Conservation (phyloP, 2,888 invertebrate genomes). For the Balanococcus diminutus region DNA sequence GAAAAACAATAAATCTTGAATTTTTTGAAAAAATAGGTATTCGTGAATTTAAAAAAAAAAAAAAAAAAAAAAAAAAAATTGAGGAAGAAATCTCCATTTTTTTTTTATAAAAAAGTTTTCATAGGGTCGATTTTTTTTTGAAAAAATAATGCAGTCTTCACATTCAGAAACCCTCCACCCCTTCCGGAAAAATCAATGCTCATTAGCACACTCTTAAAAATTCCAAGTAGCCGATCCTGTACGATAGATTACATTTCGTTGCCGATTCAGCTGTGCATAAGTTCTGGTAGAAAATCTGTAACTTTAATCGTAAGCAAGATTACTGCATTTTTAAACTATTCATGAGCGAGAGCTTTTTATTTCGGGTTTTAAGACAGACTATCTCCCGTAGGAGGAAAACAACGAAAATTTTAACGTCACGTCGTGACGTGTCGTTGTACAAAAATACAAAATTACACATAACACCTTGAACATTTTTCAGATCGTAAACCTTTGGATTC, state of each 20-base stretch:
- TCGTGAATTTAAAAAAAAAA: too few species aligned
- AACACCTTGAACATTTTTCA: conserved; percentile 62
- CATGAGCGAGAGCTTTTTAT: not conserved
- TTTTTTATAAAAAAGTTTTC: too few species aligned
- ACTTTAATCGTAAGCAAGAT: not conserved
- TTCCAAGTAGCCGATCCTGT: too few species aligned
- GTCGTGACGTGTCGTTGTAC: not conserved
- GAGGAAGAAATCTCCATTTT: too few species aligned
- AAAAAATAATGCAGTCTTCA: too few species aligned
- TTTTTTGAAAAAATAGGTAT: too few species aligned
- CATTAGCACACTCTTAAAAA: too few species aligned
- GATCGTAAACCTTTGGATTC: conserved; percentile 73
- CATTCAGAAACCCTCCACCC: too few species aligned
- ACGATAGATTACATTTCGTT: not conserved
- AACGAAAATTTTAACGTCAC: not conserved
- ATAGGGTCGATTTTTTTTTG: too few species aligned
- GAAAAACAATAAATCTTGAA: too few species aligned
- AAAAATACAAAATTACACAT: not conserved
- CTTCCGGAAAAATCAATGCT: too few species aligned
- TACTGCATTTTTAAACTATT: not conserved
- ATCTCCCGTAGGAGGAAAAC: not conserved
- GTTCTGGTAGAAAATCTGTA: not conserved
- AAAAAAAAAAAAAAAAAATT: too few species aligned
- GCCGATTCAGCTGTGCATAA: not conserved
- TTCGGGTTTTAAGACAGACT: not conserved